A percentile compares a stretch with the other conserved stretches of the same genome.
These are phyloP conservation scores for Protaetia brevitarsis DNA, from an alignment of 1,140 invertebrate species.

Conservation along the genomic window DNA sequence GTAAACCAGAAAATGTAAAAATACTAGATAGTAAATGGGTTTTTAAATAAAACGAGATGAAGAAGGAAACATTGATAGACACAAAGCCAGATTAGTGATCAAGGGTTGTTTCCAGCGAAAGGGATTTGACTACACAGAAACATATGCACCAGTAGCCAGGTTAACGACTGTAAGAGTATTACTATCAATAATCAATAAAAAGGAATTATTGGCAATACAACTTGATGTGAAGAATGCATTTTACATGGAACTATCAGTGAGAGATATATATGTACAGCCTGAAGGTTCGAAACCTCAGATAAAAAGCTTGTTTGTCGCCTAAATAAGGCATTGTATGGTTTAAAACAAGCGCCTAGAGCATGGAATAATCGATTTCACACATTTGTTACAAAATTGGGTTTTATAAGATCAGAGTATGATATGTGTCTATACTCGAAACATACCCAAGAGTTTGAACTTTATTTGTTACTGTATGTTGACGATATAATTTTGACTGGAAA, in stretches of 20 bases:
- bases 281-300: too few species aligned
- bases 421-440: too few species aligned
- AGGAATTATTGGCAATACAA: constrained; percentile 9
- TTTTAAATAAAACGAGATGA: constrained; percentile 37
- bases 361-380: too few species aligned
- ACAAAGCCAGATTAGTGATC: constrained; percentile 46
- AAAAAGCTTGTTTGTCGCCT: too few species aligned
- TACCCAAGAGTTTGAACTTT: too few species aligned
- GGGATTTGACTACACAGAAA: constrained; percentile 38
- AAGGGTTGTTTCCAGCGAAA: constrained; percentile 40
- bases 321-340: too few species aligned
- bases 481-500: too few species aligned
- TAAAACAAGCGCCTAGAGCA: too few species aligned
- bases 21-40: constrained; percentile 47
- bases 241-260: constrained; percentile 1
- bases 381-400: too few species aligned
- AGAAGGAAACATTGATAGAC: constrained; percentile 17
- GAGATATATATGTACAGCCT: neutral
- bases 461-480: too few species aligned
- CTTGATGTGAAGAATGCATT: constrained; percentile 22
- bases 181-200: neutral
- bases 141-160: constrained; percentile 37
- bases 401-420: too few species aligned
- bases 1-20: constrained; percentile 37
- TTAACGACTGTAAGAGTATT: constrained; percentile 12